Evolutionary conservation across 2,797 vertebrate species (phyloP).

Genomic region (Rhabdomys pumilio): DNA sequence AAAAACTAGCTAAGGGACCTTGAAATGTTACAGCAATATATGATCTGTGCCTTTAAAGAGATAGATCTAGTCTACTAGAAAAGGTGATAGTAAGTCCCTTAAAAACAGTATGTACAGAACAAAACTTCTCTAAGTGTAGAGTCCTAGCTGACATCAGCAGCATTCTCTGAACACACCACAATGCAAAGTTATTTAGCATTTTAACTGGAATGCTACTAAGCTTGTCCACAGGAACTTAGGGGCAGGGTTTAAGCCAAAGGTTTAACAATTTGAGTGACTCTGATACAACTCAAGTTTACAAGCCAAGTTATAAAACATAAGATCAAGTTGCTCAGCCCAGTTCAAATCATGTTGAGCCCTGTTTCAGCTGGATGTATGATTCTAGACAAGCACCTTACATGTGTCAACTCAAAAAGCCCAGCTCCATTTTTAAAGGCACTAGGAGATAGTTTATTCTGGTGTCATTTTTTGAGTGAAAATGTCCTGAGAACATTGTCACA

Average conservation of each 20-base stretch:
- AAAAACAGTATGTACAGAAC: background rate
- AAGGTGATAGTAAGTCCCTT: background rate
- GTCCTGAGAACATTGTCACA: background rate
- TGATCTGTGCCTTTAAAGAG: background rate
- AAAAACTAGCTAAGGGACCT: background rate
- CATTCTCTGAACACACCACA: background rate
- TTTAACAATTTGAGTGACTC: background rate
- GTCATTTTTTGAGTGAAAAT: background rate
- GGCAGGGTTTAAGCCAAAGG: background rate
- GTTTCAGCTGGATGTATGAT: background rate
- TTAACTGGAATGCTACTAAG: background rate
- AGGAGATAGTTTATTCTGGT: background rate
- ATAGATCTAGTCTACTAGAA: background rate
- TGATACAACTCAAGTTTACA: background rate
- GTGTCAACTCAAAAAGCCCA: background rate
- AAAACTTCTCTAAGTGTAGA: background rate
- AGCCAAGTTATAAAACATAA: background rate
- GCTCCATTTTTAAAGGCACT: background rate
- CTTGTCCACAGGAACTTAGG: background rate
- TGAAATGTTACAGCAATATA: background rate
- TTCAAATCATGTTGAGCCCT: background rate
- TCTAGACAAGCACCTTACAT: background rate
- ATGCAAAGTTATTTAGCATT: background rate
- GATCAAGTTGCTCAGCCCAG: background rate
- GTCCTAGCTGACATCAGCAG: background rate